Conservation (phyloP, 2,113 vertebrate species). For the Calypte anna region DNA sequence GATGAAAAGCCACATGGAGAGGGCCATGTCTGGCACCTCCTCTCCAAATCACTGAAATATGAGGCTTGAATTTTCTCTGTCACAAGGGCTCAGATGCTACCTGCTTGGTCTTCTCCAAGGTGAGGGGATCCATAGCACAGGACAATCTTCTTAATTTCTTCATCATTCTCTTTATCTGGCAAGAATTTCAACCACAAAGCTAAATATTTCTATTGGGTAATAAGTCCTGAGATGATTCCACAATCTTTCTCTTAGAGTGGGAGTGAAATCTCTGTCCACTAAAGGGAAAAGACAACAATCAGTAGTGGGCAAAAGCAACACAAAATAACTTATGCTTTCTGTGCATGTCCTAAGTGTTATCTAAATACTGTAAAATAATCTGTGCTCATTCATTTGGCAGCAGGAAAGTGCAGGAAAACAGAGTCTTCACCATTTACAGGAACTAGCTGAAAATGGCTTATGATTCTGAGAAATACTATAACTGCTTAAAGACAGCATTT, state of each 20-base stretch:
- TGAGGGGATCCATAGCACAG: background rate
- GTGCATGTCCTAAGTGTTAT: background rate
- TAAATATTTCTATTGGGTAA: background rate
- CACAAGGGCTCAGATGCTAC: background rate
- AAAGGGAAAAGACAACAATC: background rate
- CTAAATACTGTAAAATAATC: background rate
- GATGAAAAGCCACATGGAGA: fast-evolving
- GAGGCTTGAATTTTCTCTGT: background rate
- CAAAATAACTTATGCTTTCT: background rate
- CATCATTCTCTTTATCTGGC: background rate
- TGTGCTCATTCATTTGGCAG: background rate
- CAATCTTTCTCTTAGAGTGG: background rate
- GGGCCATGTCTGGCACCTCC: background rate
- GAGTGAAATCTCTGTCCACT: background rate
- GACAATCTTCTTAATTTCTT: background rate
- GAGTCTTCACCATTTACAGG: background rate
- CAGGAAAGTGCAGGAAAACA: background rate
- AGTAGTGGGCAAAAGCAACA: background rate
- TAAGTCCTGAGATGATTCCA: background rate
- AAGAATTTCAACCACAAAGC: background rate
- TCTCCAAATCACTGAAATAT: fast-evolving
- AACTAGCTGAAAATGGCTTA: background rate
- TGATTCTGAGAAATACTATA: background rate
- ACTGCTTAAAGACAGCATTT: background rate
- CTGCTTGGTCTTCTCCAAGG: background rate